Evolutionary conservation across 53 echinoderm and acorn worm species (phyloP).

Genomic region (Echinarachnius parma): DNA sequence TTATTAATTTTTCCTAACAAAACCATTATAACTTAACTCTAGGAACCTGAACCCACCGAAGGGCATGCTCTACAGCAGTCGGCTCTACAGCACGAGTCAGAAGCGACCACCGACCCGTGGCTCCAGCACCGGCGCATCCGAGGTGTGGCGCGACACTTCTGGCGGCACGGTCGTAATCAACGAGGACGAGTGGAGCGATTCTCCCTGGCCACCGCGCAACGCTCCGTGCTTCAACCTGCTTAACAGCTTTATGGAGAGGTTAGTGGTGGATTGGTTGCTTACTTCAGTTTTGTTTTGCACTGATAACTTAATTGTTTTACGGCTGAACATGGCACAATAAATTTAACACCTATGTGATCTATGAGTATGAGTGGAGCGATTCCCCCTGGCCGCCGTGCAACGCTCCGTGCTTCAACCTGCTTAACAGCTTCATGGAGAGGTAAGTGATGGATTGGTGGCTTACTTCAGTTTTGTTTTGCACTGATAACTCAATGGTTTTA

Average conservation of each 20-base stretch:
- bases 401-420: constrained; percentile 90
- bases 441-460: no score
- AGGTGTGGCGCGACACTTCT: constrained; percentile 62
- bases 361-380: no score
- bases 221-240: constrained; percentile 93
- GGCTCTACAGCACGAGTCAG: constrained; percentile 73
- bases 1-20: no score
- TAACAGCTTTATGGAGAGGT: constrained; percentile 99
- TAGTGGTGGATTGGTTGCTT: no score
- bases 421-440: constrained; percentile 99
- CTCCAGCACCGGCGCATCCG: constrained; percentile 62
- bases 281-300: no score
- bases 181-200: constrained; percentile 95
- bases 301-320: no score
- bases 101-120: constrained; percentile 45
- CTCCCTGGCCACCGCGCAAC: constrained; percentile 91
- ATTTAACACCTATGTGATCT: no score
- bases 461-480: no score
- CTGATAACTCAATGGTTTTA: no score
- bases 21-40: no score
- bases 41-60: constrained; percentile 96
- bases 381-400: constrained; percentile 94
- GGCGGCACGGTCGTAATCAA: constrained; percentile 49
- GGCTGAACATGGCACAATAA: no score
- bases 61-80: constrained; percentile 85